Evolutionary conservation across 2,888 invertebrate species (phyloP).

Genomic region (Drosophila phalerata): DNA sequence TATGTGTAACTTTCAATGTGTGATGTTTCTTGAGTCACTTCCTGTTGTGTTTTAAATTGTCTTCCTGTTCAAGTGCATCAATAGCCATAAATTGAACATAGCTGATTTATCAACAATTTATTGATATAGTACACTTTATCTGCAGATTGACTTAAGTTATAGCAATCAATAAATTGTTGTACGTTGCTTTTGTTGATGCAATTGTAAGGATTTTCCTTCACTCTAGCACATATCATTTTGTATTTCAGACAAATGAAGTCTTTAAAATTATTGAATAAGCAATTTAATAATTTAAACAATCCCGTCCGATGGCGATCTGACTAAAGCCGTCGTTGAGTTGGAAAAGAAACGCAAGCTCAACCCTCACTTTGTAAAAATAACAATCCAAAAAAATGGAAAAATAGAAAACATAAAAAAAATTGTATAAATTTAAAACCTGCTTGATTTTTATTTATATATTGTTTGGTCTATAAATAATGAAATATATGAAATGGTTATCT

Average conservation of each 20-base stretch:
- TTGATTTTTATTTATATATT: too few species aligned
- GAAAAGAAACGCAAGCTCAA: too few species aligned
- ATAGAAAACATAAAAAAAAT: too few species aligned
- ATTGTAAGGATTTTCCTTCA: background rate
- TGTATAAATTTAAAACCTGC: too few species aligned
- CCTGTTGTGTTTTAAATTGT: background rate
- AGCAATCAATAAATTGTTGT: slow-evolving; percentile 28
- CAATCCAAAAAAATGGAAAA: too few species aligned
- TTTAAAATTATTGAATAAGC: background rate
- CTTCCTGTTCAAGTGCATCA: slow-evolving; percentile 15
- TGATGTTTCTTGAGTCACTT: slow-evolving; percentile 10
- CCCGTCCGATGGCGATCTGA: too few species aligned
- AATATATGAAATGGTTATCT: too few species aligned
- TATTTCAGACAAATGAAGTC: background rate
- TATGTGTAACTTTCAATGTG: slow-evolving; percentile 41
- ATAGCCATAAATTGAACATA: slow-evolving; percentile 30
- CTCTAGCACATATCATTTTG: background rate
- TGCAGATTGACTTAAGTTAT: background rate
- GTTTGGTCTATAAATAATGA: too few species aligned
- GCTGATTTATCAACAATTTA: slow-evolving; percentile 27
- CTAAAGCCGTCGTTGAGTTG: too few species aligned
- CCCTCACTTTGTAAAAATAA: too few species aligned
- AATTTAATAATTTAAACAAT: background rate
- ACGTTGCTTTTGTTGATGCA: background rate
- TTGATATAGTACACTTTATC: slow-evolving; percentile 13